Conservation (phyloP, 2,797 vertebrate genomes). For the Sardinella longiceps region DNA sequence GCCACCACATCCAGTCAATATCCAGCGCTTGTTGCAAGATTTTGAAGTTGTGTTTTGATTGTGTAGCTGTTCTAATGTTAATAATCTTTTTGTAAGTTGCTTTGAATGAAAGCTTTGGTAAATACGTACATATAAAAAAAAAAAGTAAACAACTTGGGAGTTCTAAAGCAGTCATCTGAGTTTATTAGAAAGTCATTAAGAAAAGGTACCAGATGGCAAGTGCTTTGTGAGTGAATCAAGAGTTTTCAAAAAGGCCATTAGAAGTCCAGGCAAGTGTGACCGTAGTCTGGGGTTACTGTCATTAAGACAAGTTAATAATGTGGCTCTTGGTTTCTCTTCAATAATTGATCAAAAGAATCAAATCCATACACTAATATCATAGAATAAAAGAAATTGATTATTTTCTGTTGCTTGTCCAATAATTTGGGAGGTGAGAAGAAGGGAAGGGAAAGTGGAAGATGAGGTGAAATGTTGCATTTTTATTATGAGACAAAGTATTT, state of each 20-base stretch:
- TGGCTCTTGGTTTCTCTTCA: background rate
- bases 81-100: too few species aligned
- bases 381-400: background rate
- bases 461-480: background rate
- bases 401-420: background rate
- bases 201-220: constrained; percentile 53
- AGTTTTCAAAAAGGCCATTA: constrained; percentile 47
- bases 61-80: too few species aligned
- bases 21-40: too few species aligned
- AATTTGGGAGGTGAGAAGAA: background rate
- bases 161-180: constrained; percentile 53
- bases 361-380: background rate
- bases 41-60: too few species aligned
- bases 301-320: background rate
- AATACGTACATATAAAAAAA: too few species aligned
- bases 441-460: background rate
- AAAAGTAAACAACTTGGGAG: constrained; percentile 33
- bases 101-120: too few species aligned
- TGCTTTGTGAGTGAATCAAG: constrained; percentile 54
- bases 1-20: too few species aligned
- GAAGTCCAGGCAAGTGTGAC: constrained; percentile 37
- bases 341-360: background rate
- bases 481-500: background rate
- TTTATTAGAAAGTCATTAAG: constrained; percentile 67
- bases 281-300: background rate